Evolutionary conservation across 2,888 invertebrate species (phyloP), one percentile per base, ranked within the genome.

Genomic region (Hyalella azteca): DNA sequence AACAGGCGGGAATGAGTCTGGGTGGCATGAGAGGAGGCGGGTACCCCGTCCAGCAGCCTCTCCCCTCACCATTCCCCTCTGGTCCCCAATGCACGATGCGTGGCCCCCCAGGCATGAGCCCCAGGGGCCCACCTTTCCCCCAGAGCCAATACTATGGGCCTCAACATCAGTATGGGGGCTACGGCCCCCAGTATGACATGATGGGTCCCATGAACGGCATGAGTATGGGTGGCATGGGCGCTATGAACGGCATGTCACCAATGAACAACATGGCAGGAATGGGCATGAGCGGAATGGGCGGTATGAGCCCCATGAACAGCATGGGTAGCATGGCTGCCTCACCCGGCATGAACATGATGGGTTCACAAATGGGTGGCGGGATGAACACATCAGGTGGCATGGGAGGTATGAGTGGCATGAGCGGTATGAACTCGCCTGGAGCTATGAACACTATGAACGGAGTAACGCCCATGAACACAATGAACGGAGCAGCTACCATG

Each of bases 71-170:
- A 86, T 86, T 87, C 87, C 88, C 87, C 86, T 87, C 87, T 86
- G 88, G 88, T 84, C 87, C 86, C 86, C 87, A 87, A 60, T 83
- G 83, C 11, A 85, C 83, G 66, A 75, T 75, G 45, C 2, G 75
- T 3, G 75, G 75, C 11, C 49, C 83, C 48, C 84, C 85, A 0
- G 82, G 78, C 48, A 82, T 85, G 84, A 59, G 85, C 13, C 81
- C 83, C 13, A 81, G 83, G 19, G 84, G 81, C 4, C 81, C 84
- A 78, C 85, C 85, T 78, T 83, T 85, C 83, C 79, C 84, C 84
- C 81, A 85, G 85, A 81, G 84, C 84, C 83, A 84, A 87, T 87
- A 90, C 90, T 81, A 81, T 88, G 87, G 89, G 90, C 87, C 89
- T 89, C 88, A 86, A 88, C 88, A 87, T 86, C 82, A 81, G 81